A percentile compares a stretch with the other conserved stretches of the same genome.
These are phyloP conservation scores for Apodemus sylvaticus DNA, from an alignment of 2,113 vertebrate genomes.

Conservation along the genomic window DNA sequence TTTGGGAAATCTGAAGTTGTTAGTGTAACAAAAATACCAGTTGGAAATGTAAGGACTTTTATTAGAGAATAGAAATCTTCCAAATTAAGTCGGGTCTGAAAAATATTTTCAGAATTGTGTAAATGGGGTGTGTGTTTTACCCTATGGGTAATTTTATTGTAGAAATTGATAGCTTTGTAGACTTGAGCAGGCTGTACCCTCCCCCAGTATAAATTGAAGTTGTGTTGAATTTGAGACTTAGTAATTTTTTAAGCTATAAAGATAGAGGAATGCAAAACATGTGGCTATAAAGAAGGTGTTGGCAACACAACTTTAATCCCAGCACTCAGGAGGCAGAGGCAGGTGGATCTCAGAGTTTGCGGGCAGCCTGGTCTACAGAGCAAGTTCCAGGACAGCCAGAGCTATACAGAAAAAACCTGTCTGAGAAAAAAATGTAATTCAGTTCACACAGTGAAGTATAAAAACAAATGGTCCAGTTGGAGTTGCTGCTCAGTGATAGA, in stretches of 20 bases:
- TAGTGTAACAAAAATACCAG: not conserved
- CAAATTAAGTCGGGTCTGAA: not conserved
- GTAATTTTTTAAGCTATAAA: not conserved
- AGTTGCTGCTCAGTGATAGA: not conserved
- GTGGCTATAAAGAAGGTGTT: not conserved
- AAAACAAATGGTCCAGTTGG: not conserved
- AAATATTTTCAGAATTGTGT: not conserved
- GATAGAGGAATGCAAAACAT: not conserved
- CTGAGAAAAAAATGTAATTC: not conserved
- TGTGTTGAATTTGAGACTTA: not conserved
- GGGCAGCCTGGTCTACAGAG: not conserved
- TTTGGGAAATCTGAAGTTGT: not conserved
- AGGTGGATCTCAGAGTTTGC: not conserved
- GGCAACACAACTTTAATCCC: too few species aligned
- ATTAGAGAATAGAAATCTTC: not conserved
- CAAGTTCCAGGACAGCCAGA: not conserved
- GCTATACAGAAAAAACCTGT: not conserved
- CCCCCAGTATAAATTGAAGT: not conserved
- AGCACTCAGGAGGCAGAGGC: not conserved
- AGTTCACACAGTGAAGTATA: not conserved
- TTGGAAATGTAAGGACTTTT: conserved; percentile 1
- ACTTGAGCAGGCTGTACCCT: not conserved
- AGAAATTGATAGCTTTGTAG: not conserved
- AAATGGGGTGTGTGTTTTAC: not conserved
- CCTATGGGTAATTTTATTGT: not conserved